Percentiles rank a stretch among this genome's conserved stretches.
Evolutionary conservation across 37 sponge, comb jelly and placozoan genomes (phyloP).

Genomic region (Crambe crambe): DNA sequence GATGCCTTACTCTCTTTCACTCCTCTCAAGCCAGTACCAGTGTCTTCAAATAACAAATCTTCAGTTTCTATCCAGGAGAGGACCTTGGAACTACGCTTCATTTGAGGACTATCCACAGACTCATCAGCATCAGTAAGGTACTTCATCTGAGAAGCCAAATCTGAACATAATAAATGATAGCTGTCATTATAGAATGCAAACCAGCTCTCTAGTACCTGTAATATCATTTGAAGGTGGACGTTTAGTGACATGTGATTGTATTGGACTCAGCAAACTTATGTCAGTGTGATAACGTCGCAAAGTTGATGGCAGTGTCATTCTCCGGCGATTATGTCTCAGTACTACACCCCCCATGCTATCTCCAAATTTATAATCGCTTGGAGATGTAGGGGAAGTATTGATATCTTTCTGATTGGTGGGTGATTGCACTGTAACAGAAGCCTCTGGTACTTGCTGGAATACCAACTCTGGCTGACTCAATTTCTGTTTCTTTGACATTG

Average conservation of each 20-base stretch:
- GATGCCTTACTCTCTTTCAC: not conserved
- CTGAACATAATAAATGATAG: not conserved
- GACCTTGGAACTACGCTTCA: conserved; percentile 39
- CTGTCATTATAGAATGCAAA: too few species aligned
- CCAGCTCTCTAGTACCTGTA: not conserved
- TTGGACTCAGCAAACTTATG: not conserved
- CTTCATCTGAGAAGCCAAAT: conserved; percentile 38
- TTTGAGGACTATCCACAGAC: conserved; percentile 3
- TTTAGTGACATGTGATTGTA: not conserved
- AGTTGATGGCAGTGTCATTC: not conserved
- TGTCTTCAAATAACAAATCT: conserved; percentile 42
- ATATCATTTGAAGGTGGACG: not conserved
- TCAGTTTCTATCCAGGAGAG: conserved; percentile 48
- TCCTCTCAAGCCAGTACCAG: conserved; percentile 7
- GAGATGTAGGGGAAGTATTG: not conserved
- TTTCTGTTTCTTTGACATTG: conserved; percentile 1
- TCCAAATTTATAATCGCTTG: not conserved
- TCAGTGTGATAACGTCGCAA: not conserved
- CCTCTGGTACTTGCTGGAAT: not conserved
- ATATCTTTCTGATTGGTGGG: not conserved
- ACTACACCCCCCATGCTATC: not conserved
- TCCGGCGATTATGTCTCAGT: not conserved
- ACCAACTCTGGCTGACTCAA: not conserved
- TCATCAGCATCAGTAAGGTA: conserved; percentile 10
- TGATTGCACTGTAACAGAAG: too few species aligned